Conservation (phyloP, 2,797 vertebrate species). For the Diceros bicornis region DNA sequence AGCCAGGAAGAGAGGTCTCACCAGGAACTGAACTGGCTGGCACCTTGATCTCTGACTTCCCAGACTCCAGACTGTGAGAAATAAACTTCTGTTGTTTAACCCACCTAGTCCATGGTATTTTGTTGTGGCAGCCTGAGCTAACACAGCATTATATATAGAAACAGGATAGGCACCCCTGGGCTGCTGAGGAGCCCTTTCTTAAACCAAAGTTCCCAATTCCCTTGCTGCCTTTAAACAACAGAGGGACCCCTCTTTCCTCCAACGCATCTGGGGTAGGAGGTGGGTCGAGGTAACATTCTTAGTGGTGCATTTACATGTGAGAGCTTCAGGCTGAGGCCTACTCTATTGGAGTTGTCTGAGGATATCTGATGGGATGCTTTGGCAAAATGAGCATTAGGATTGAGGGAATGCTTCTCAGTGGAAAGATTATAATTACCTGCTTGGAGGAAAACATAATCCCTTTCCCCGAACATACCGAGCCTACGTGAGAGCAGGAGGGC, state of each 20-base stretch:
- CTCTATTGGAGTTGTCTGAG: not conserved
- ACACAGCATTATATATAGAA: not conserved
- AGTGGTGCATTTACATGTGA: not conserved
- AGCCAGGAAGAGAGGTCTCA: not conserved
- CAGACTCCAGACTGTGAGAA: not conserved
- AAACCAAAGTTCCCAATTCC: not conserved
- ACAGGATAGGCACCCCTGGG: not conserved
- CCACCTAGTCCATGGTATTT: not conserved
- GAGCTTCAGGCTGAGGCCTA: not conserved
- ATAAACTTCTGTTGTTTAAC: constrained; percentile 6
- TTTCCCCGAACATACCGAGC: not conserved
- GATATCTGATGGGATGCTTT: not conserved
- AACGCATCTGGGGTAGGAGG: not conserved
- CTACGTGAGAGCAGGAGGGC: not conserved
- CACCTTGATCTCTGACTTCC: not conserved
- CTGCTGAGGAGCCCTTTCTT: not conserved
- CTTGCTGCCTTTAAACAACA: not conserved
- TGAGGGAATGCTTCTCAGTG: not conserved
- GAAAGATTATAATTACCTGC: not conserved
- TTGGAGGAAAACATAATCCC: not conserved
- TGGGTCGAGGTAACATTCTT: not conserved
- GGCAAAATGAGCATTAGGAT: not conserved
- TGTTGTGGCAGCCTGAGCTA: not conserved
- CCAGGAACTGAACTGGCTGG: not conserved
- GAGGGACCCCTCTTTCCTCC: not conserved